A percentile compares a stretch with the other conserved stretches of the same genome.
Conservation (phyloP, 2,797 vertebrate species). For the Pagetopsis macropterus region DNA sequence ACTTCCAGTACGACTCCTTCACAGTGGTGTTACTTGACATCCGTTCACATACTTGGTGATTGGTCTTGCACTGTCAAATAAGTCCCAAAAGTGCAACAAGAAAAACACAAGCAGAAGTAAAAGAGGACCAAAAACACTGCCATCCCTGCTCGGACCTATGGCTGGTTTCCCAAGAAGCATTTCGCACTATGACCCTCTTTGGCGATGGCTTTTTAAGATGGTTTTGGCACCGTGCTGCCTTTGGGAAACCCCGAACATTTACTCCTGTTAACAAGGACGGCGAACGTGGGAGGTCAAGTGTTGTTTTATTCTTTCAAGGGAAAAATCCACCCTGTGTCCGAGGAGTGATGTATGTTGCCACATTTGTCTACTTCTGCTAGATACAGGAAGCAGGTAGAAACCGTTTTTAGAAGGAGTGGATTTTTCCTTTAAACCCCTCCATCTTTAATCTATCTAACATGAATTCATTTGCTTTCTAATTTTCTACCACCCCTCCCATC, state of each 20-base stretch:
- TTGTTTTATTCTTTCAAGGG: constrained; percentile 36
- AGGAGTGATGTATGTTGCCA: constrained; percentile 24
- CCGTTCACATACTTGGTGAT: constrained; percentile 47
- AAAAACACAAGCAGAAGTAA: constrained; percentile 48
- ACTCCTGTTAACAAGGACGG: constrained; percentile 40
- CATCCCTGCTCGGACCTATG: constrained; percentile 51
- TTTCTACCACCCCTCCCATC: constrained; percentile 24
- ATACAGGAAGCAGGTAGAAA: constrained; percentile 52
- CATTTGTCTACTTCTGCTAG: constrained; percentile 3
- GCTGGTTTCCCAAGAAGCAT: constrained; percentile 63
- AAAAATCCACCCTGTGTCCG: constrained; percentile 45
- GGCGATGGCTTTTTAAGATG: constrained; percentile 64
- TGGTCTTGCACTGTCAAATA: constrained; percentile 52
- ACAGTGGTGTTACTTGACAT: constrained; percentile 66
- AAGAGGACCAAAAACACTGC: constrained; percentile 25
- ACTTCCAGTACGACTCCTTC: constrained; percentile 49
- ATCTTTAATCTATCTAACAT: constrained; percentile 28
- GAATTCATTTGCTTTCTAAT: constrained; percentile 37
- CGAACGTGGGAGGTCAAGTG: constrained; percentile 52
- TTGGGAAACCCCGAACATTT: constrained; percentile 56
- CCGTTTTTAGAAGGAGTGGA: constrained; percentile 23
- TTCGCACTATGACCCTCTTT: constrained; percentile 58
- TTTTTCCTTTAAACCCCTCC: constrained; percentile 29
- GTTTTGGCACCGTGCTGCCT: constrained; percentile 70
- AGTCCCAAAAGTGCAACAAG: constrained; percentile 62